phyloP scores from a whole-genome alignment of 2,113 vertebrate species.

The Varanus salvator region DNA sequence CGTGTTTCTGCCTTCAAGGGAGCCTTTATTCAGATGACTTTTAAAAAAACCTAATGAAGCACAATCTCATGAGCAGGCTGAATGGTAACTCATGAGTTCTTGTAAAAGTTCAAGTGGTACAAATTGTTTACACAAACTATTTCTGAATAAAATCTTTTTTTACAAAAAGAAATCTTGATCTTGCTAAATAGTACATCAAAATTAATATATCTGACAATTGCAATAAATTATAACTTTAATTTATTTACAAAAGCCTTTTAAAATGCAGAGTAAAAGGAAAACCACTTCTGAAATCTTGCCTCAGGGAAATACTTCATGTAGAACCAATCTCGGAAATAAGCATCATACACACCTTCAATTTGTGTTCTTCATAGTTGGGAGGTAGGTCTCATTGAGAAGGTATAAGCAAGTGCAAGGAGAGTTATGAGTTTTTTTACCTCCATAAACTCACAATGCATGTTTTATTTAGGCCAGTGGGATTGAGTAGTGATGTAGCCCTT shows the following conservation, averaged over 20 bases:
- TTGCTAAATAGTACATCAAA: constrained; percentile 77
- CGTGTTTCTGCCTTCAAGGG: constrained; percentile 73
- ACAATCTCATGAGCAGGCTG: constrained; percentile 59
- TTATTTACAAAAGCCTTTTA: constrained; percentile 80
- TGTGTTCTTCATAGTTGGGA: not conserved
- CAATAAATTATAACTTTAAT: constrained; percentile 82
- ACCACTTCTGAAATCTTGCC: constrained; percentile 45
- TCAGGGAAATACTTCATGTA: not conserved
- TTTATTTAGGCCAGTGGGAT: not conserved
- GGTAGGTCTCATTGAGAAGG: not conserved
- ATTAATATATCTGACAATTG: constrained; percentile 73
- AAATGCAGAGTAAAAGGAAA: constrained; percentile 71
- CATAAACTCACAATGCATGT: not conserved
- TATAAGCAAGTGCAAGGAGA: not conserved
- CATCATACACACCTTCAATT: not conserved
- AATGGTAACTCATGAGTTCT: constrained; percentile 67
- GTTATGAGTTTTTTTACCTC: not conserved
- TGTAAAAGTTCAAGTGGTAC: constrained; percentile 82
- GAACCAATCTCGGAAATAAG: not conserved
- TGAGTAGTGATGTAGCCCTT: not conserved
- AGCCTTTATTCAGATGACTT: constrained; percentile 74
- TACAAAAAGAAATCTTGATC: constrained; percentile 62
- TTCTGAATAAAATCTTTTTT: constrained; percentile 83
- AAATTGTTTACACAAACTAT: constrained; percentile 81
- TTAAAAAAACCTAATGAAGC: constrained; percentile 73